Base-by-base conservation (phyloP, 2,888 invertebrate genomes). In the Cheiracanthium punctorium region DNA sequence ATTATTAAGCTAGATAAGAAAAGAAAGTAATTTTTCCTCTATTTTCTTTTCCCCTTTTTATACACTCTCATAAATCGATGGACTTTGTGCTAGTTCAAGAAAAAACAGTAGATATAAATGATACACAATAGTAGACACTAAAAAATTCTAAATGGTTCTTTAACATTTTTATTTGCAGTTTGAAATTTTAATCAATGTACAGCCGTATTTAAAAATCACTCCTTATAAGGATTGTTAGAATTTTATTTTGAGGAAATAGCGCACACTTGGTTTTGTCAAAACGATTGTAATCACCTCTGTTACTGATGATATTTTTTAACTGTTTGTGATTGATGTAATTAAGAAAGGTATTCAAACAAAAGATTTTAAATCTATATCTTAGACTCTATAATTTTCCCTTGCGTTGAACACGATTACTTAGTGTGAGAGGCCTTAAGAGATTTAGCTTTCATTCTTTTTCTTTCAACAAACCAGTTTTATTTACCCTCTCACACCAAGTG, bases 1-100 rank as follows among this genome's bases (percentile, higher is more conserved):
- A 84, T 84, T 84, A 84, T 74, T 65, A 79, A 69, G 52, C 79
- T 84, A 84, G 84, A 74, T 69, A 84, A 67, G 37, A 84, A 84
- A 73, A 84, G 73, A 79, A 84, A 73, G 69, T 76, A 65, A 82
- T 74, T 84, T 82, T 84, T 72, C 77, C 79, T 84, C 77, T 84
- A 84, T 84, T 84, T 84, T 84, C 75, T 76, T 79, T 82, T 82
- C 67, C 72, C 76, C 37, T 84, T 84, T 84, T 84, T 84, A 84
- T 84, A 84, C 77, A 84, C 74, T 84, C 73, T 73, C 76, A 69
- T 79, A 73, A 32, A 72, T 79, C 74, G 75, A 69, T 73, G 67
- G 71, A 79, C 52, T 74, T 33, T 58, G 33, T 74, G 67, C 77
- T 82, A 75, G 82, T 72, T 48, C n/a, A 58, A 67, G 58, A 73